A percentile compares a stretch with the other conserved stretches of the same genome.
Evolutionary conservation across 2,888 invertebrate species (phyloP).

Genomic region (Agonum fuliginosum): DNA sequence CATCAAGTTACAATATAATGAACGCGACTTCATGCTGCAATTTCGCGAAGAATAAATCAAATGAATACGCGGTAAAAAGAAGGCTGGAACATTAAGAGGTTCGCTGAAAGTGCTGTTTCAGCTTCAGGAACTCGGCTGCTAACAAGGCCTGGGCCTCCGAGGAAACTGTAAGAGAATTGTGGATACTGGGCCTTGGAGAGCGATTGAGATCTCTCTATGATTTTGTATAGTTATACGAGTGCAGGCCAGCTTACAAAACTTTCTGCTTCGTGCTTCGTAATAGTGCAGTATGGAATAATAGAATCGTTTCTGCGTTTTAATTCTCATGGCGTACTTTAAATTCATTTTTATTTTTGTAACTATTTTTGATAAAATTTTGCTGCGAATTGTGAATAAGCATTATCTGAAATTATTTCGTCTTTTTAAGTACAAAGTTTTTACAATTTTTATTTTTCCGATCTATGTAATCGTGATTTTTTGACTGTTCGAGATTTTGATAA

Average conservation of each 20-base stretch:
- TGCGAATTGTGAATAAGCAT: not conserved
- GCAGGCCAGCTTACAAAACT: not conserved
- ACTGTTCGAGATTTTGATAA: too few species aligned
- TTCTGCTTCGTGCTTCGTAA: not conserved
- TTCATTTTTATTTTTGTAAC: not conserved
- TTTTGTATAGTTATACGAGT: constrained; percentile 25
- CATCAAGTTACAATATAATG: constrained; percentile 41
- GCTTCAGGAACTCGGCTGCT: constrained; percentile 46
- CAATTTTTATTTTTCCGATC: too few species aligned
- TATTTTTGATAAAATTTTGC: not conserved
- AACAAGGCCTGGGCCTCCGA: constrained; percentile 39
- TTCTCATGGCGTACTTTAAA: not conserved
- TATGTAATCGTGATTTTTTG: too few species aligned
- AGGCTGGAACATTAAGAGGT: constrained; percentile 49
- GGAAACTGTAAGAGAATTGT: constrained; percentile 40
- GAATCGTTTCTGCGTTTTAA: constrained; percentile 21
- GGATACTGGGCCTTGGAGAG: constrained; percentile 19
- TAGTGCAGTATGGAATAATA: constrained; percentile 1
- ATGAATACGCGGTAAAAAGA: constrained; percentile 49
- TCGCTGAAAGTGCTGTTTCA: constrained; percentile 47
- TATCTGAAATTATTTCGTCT: too few species aligned
- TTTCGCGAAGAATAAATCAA: constrained; percentile 50
- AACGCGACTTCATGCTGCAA: constrained; percentile 43
- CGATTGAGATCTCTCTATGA: constrained; percentile 32
- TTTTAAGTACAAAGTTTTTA: too few species aligned